These are phyloP conservation scores for Rhopilema esculentum DNA, from an alignment of 30 jellyfish, hydroid and myxozoan genomes.

Conservation along the genomic window DNA sequence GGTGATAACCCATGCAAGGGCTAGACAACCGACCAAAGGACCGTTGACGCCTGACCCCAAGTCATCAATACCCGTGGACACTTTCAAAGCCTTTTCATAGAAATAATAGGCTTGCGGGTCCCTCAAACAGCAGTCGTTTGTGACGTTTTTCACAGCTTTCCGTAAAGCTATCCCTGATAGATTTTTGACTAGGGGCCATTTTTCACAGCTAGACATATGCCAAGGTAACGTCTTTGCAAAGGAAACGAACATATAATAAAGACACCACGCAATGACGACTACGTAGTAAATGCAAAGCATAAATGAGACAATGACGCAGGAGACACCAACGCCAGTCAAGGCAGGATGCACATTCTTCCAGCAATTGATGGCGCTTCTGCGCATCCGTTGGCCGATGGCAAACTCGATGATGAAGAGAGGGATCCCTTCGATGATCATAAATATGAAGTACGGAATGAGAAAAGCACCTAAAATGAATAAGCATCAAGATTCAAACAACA, in stretches of 20 bases:
- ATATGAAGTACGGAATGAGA: slow-evolving; percentile 86
- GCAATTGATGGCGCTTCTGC: slow-evolving; percentile 83
- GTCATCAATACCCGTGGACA: slow-evolving; percentile 73
- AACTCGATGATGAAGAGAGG: slow-evolving; percentile 91
- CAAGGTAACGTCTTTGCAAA: slow-evolving; percentile 83
- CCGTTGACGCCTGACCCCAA: slow-evolving; percentile 87
- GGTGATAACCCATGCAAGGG: slow-evolving; percentile 88
- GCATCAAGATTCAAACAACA: too few relatives aligned
- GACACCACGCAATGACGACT: slow-evolving; percentile 90
- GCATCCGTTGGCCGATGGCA: slow-evolving; percentile 93
- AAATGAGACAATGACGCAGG: slow-evolving; percentile 82
- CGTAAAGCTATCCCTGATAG: not conserved
- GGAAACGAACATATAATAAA: slow-evolving; percentile 77
- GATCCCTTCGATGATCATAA: slow-evolving; percentile 95
- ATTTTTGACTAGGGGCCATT: slow-evolving; percentile 6
- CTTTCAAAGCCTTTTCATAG: slow-evolving; percentile 78
- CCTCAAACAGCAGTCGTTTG: slow-evolving; percentile 76
- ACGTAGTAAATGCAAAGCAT: slow-evolving; percentile 89
- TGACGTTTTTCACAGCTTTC: slow-evolving; percentile 12
- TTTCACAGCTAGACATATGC: slow-evolving; percentile 72
- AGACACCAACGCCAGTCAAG: slow-evolving; percentile 85
- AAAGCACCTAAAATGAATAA: slow-evolving; percentile 77
- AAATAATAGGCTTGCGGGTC: slow-evolving; percentile 84
- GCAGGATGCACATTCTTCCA: slow-evolving; percentile 89
- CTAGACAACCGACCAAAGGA: slow-evolving; percentile 85